phyloP scores from a whole-genome alignment of 2,797 vertebrate genomes.

The Odontamblyopus lacepedii region DNA sequence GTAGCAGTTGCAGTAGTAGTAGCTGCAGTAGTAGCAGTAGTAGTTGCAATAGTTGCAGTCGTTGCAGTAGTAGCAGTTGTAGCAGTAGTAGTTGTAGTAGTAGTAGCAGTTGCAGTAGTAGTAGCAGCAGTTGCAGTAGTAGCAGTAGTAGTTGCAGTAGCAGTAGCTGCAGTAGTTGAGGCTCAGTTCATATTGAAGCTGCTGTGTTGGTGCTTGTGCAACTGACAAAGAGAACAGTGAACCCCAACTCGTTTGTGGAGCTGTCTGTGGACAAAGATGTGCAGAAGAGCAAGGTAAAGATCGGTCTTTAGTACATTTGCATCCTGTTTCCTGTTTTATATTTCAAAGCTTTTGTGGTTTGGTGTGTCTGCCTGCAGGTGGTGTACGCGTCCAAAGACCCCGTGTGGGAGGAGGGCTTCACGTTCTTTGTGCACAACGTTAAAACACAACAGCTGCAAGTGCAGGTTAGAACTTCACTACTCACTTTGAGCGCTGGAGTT shows the following conservation, averaged over 20 bases:
- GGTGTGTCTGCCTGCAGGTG: slow-evolving; percentile 71
- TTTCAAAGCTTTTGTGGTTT: background rate
- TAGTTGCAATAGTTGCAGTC: no score
- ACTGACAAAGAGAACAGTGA: slow-evolving; percentile 73
- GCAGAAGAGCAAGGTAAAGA: slow-evolving; percentile 90
- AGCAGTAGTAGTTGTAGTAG: no score
- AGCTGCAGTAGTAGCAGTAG: no score
- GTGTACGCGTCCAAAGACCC: slow-evolving; percentile 86
- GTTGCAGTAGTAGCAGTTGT: no score
- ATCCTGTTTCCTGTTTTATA: background rate
- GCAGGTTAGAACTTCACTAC: slow-evolving; percentile 74
- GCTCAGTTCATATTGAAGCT: no score
- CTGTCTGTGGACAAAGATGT: slow-evolving; percentile 82
- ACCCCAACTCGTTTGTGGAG: slow-evolving; percentile 86
- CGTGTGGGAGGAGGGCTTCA: slow-evolving; percentile 88
- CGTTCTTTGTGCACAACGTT: slow-evolving; percentile 87
- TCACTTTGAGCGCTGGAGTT: no score
- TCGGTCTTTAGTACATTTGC: background rate
- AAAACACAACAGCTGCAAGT: slow-evolving; percentile 81
- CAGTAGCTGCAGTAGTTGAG: no score
- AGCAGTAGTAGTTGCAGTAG: no score
- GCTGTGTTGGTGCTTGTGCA: slow-evolving; percentile 33
- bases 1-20: no score
- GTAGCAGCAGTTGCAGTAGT: no score
- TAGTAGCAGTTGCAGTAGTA: no score